Conservation (phyloP, 2,888 invertebrate species). For the Drosophila formosana region DNA sequence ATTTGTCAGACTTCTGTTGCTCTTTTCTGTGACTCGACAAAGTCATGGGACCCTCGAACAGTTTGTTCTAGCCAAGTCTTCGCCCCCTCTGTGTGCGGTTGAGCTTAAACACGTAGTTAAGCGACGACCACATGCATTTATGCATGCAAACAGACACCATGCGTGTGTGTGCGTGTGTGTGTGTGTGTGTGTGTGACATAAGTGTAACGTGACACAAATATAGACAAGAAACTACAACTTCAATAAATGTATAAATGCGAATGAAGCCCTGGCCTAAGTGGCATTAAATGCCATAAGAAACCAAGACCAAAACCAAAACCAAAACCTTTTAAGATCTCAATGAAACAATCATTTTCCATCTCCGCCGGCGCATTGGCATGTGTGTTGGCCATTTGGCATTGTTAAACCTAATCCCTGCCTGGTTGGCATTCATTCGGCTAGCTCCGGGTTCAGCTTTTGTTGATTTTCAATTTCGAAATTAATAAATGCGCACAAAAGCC, state of each 20-base stretch:
- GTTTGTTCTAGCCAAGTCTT: slow-evolving; percentile 8
- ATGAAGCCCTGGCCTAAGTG: slow-evolving; percentile 45
- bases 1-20: neutral
- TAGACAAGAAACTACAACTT: slow-evolving; percentile 19
- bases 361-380: neutral
- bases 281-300: slow-evolving; percentile 69
- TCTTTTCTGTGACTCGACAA: slow-evolving; percentile 2
- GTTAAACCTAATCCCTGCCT: slow-evolving; percentile 40
- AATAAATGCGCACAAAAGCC: slow-evolving; percentile 51
- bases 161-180: slow-evolving; percentile 38
- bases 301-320: neutral
- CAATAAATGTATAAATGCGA: neutral
- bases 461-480: slow-evolving; percentile 74
- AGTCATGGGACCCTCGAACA: slow-evolving; percentile 11
- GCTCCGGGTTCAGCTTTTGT: slow-evolving; percentile 34
- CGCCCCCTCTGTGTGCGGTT: slow-evolving; percentile 17
- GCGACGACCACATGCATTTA: slow-evolving; percentile 53
- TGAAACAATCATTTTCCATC: slow-evolving; percentile 48
- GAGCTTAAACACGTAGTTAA: slow-evolving; percentile 74
- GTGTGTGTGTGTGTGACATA: slow-evolving; percentile 63
- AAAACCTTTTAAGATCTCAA: slow-evolving; percentile 64
- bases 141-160: slow-evolving; percentile 47
- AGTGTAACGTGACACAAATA: slow-evolving; percentile 74
- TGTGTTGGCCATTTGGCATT: slow-evolving; percentile 20
- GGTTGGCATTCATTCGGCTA: slow-evolving; percentile 29